phyloP scores from a whole-genome alignment of 2,888 invertebrate species.

The Cantharis rustica region DNA sequence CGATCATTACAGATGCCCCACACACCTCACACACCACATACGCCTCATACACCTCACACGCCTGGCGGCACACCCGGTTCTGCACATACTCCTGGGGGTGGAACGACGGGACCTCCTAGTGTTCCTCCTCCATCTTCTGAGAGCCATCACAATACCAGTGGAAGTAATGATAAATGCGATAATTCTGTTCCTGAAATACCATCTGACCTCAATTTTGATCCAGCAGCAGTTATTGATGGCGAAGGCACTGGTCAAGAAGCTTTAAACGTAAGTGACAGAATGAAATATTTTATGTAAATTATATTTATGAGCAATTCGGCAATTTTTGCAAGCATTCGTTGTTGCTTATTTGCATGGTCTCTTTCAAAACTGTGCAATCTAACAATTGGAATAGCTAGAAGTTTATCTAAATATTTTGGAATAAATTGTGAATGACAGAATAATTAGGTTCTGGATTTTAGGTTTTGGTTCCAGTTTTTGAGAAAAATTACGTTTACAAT shows the following conservation, averaged over 20 bases:
- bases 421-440: too few relatives aligned
- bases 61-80: constrained; percentile 70
- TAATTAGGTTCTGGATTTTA: too few relatives aligned
- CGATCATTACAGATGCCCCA: constrained; percentile 62
- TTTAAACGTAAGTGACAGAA: constrained; percentile 79
- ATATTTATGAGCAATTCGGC: background rate
- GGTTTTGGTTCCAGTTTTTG: too few relatives aligned
- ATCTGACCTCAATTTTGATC: constrained; percentile 90
- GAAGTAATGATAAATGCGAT: constrained; percentile 45
- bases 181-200: constrained; percentile 74
- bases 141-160: constrained; percentile 42
- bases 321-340: background rate
- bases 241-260: constrained; percentile 86
- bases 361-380: too few relatives aligned
- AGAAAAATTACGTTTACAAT: too few relatives aligned
- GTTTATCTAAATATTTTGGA: too few relatives aligned
- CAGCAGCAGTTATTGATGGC: constrained; percentile 89
- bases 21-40: constrained; percentile 80
- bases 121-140: constrained; percentile 72
- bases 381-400: too few relatives aligned
- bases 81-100: constrained; percentile 72
- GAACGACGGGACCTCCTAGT: constrained; percentile 79
- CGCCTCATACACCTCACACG: constrained; percentile 75
- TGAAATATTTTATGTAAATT: constrained; percentile 7
- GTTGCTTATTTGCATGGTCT: background rate